These are phyloP conservation scores for Ectemnius continuus DNA, from an alignment of 2,888 invertebrate species.

Conservation along the genomic window DNA sequence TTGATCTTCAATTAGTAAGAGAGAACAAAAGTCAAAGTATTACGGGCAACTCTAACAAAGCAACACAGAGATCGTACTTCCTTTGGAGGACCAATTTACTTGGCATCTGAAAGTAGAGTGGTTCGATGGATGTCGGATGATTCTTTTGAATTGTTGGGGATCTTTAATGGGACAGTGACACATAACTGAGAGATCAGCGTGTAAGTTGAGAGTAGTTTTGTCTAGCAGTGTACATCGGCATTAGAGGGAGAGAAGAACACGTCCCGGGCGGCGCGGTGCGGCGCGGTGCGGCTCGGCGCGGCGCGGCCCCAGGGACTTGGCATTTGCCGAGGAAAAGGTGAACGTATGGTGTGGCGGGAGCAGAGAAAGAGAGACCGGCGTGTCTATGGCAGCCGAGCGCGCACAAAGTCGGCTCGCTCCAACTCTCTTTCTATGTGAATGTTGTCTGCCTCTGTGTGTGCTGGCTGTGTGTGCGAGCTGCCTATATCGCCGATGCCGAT, in stretches of 20 bases:
- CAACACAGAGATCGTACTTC: too few species aligned
- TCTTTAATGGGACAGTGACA: too few species aligned
- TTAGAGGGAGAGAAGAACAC: conserved; percentile 56
- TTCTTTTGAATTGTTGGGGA: too few species aligned
- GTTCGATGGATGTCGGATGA: too few species aligned
- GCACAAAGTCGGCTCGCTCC: conserved; percentile 1
- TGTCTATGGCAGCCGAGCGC: conserved; percentile 24
- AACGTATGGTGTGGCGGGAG: conserved; percentile 50
- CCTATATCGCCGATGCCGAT: neutral
- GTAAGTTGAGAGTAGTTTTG: conserved; percentile 11
- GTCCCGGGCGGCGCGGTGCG: too few species aligned
- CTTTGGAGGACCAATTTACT: too few species aligned
- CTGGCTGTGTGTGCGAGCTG: conserved; percentile 12
- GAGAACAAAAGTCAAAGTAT: too few species aligned
- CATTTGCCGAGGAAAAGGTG: conserved; percentile 68
- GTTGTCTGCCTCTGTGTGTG: neutral
- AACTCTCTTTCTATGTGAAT: neutral
- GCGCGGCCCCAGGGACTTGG: conserved; percentile 53
- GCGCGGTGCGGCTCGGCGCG: too few species aligned
- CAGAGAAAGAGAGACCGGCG: conserved; percentile 5
- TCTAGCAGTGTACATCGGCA: conserved; percentile 40
- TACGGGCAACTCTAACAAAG: too few species aligned
- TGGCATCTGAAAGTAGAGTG: too few species aligned
- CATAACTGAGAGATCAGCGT: neutral
- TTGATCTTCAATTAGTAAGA: too few species aligned